Evolutionary conservation across 2,888 invertebrate species (phyloP), one percentile per base, ranked within the genome.

Genomic region (Galerucella calmariensis): DNA sequence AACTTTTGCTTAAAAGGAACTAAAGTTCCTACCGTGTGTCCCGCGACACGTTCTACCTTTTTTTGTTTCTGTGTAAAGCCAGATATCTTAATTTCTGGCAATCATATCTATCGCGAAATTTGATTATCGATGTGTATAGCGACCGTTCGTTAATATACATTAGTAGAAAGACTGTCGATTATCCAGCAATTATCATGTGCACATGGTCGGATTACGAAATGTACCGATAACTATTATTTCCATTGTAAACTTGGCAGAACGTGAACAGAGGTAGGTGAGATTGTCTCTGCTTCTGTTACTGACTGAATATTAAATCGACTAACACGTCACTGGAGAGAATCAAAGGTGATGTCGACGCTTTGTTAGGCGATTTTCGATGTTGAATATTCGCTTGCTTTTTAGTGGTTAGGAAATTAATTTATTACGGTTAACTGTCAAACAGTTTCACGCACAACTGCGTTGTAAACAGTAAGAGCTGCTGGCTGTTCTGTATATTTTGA

Each of bases 181-280:
- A 76, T 73, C n/a, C n/a, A 51, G 75, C 72, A 75, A 75, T 75
- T 68, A 77, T 73, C 75, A 72, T 65, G 75, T 69, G 65, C 73
- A 75, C 73, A 75, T 71, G 66, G 73, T 67, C 66, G 76, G 73
- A 66, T 78, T 76, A 78, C 76, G 61, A 74, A 76, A 76, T 76
- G 68, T 41, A 59, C 63, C 76, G 76, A 76, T 75, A 73, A 75
- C 58, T 75, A 74, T 75, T 77, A 74, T 75, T 77, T 77, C 77
- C 69, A 75, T 72, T 78, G 70, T 68, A 69, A n/a, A 69, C 35
- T 68, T 48, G 58, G 65, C 59, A 67, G 51, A 65, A 65, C 65
- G 41, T 56, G 58, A 69, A 63, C 59, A 67, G 14, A 20, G 35
- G 51, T 56, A 20, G 27, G 41, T 53, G 48, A 72, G 72, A 67